phyloP scores from a whole-genome alignment of 2,888 invertebrate species.

The Muscina levida region DNA sequence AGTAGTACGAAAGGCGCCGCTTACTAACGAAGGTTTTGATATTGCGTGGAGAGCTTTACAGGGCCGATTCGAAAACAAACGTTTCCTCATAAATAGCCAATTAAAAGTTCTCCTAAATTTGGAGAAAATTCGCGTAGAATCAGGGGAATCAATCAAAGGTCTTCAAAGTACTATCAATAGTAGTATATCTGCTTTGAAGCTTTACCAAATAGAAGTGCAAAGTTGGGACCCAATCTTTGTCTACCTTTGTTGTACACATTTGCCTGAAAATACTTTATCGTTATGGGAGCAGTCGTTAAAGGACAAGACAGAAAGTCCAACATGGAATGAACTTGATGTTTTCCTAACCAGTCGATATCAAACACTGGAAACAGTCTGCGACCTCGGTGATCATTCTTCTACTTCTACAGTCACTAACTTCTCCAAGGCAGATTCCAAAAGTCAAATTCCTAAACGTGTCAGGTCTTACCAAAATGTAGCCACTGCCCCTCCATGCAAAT shows the following conservation, averaged over 20 bases:
- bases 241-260: neutral
- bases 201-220: neutral
- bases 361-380: neutral
- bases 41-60: constrained; percentile 16
- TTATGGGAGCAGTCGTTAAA: constrained; percentile 20
- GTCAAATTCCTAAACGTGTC: neutral
- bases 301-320: neutral
- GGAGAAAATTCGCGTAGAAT: constrained; percentile 5
- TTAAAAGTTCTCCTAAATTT: neutral
- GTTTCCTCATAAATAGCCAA: constrained; percentile 10
- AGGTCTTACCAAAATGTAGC: neutral
- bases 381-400: neutral
- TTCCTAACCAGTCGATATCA: neutral
- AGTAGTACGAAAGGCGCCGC: constrained; percentile 13
- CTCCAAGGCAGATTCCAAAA: neutral
- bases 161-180: constrained; percentile 41
- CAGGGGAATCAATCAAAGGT: constrained; percentile 16
- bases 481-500: neutral
- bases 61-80: constrained; percentile 12
- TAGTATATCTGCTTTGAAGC: constrained; percentile 1
- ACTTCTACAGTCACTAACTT: neutral
- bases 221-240: constrained; percentile 41
- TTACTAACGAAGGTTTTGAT: too few relatives aligned
- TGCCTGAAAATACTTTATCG: constrained; percentile 13
- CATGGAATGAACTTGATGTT: neutral